Percentiles rank a stretch among this genome's conserved stretches.
These are phyloP conservation scores for Caenorhabditis sulstoni DNA, from an alignment of 2,888 invertebrate species.

Conservation along the genomic window DNA sequence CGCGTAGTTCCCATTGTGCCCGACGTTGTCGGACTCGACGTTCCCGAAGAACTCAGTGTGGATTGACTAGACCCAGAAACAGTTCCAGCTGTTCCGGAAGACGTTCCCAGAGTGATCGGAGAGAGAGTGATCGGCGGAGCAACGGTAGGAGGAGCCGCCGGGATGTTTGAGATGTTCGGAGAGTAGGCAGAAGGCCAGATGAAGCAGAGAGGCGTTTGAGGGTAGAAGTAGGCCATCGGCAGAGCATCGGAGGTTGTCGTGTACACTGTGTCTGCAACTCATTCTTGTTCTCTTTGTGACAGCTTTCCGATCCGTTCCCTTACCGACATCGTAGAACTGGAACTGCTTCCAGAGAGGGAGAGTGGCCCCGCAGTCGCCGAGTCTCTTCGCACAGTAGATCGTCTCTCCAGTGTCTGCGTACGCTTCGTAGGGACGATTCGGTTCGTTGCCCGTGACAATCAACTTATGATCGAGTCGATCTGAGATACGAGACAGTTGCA, in stretches of 20 bases:
- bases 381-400: constrained; percentile 64
- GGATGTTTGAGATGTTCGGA: constrained; percentile 37
- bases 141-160: not conserved
- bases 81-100: not conserved
- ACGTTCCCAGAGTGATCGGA: not conserved
- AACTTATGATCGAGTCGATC: constrained; percentile 70
- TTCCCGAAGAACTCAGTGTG: not conserved
- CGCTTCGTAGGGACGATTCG: constrained; percentile 62
- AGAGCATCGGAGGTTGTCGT: constrained; percentile 38
- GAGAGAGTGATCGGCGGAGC: not conserved
- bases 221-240: constrained; percentile 54
- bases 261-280: constrained; percentile 53
- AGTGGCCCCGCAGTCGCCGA: constrained; percentile 71
- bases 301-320: not conserved
- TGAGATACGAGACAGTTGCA: constrained; percentile 26
- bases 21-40: not conserved
- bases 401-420: constrained; percentile 64
- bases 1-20: not conserved
- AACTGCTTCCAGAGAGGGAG: constrained; percentile 68
- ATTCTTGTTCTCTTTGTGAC: not conserved
- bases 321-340: constrained; percentile 66
- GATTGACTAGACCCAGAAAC: not conserved
- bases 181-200: constrained; percentile 58
- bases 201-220: constrained; percentile 61
- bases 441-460: constrained; percentile 57